phyloP scores from a whole-genome alignment of 2,888 invertebrate genomes.

The Atethmia centrago region DNA sequence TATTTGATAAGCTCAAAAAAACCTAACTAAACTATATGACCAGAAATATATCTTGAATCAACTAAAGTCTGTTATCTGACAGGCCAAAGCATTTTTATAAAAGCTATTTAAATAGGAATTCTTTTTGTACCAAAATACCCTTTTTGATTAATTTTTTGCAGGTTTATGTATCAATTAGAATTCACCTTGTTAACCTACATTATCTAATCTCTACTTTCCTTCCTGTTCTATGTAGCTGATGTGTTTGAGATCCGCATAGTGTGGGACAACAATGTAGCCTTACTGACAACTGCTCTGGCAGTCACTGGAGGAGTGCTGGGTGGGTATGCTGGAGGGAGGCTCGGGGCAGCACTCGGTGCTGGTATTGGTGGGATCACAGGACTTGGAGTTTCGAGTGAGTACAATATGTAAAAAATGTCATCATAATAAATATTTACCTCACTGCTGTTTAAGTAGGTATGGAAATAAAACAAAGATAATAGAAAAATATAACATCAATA shows the following conservation, averaged over 20 bases:
- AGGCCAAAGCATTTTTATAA: not conserved
- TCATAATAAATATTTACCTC: not conserved
- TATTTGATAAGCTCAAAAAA: not conserved
- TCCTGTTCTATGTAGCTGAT: constrained; percentile 74
- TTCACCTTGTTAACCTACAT: not conserved
- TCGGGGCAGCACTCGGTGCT: constrained; percentile 82
- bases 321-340: constrained; percentile 78
- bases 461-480: not conserved
- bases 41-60: not conserved
- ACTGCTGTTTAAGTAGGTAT: not conserved
- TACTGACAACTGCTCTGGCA: constrained; percentile 76
- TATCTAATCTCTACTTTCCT: not conserved
- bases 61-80: not conserved
- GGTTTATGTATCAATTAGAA: not conserved
- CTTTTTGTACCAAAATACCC: not conserved
- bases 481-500: not conserved
- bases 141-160: not conserved
- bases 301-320: constrained; percentile 81
- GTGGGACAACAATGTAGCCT: constrained; percentile 77
- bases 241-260: constrained; percentile 79
- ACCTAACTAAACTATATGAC: not conserved
- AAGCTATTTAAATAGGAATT: not conserved
- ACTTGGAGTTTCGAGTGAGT: constrained; percentile 78
- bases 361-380: constrained; percentile 81
- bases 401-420: not conserved